phyloP scores from a whole-genome alignment of 2,888 invertebrate genomes.

The Scaptomyza polygonia region DNA sequence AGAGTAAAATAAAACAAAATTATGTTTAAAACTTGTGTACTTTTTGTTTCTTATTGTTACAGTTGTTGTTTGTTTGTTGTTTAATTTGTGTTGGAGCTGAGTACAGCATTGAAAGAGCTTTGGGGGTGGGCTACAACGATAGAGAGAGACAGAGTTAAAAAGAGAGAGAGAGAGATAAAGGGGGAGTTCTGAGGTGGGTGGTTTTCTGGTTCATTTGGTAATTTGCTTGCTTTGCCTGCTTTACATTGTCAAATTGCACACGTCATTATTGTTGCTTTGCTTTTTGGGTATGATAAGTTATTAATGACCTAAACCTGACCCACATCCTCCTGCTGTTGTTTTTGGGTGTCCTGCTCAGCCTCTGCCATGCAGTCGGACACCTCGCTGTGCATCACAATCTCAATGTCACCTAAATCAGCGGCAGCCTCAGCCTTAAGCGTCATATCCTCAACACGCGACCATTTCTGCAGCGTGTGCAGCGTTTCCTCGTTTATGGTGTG shows the following conservation, averaged over 20 bases:
- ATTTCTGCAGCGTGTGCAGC: slow-evolving; percentile 76
- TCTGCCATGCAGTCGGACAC: slow-evolving; percentile 58
- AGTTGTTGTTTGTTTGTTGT: slow-evolving; percentile 21
- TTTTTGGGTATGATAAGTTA: not conserved
- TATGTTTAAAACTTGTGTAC: slow-evolving; percentile 70
- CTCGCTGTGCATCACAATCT: slow-evolving; percentile 71
- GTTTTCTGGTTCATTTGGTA: slow-evolving; percentile 30
- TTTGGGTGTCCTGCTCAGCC: slow-evolving; percentile 33
- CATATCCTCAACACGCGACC: slow-evolving; percentile 62
- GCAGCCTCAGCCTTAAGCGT: slow-evolving; percentile 50
- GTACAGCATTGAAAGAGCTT: slow-evolving; percentile 29
- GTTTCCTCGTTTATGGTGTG: slow-evolving; percentile 85
- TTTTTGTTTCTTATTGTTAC: slow-evolving; percentile 53
- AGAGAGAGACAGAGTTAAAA: not conserved
- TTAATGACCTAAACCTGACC: slow-evolving; percentile 35
- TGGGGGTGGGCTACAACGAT: slow-evolving; percentile 33
- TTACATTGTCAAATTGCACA: slow-evolving; percentile 67
- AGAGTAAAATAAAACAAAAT: slow-evolving; percentile 60
- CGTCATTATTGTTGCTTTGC: slow-evolving; percentile 24
- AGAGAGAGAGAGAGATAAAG: not conserved
- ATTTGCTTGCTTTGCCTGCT: slow-evolving; percentile 29
- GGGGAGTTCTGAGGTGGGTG: slow-evolving; percentile 71
- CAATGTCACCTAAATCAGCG: slow-evolving; percentile 64
- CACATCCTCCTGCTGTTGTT: slow-evolving; percentile 48
- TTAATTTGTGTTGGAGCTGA: slow-evolving; percentile 8